Evolutionary conservation across 2,797 vertebrate genomes (phyloP), one percentile per base, ranked within the genome.

Genomic region (Atherinosoma microstoma): DNA sequence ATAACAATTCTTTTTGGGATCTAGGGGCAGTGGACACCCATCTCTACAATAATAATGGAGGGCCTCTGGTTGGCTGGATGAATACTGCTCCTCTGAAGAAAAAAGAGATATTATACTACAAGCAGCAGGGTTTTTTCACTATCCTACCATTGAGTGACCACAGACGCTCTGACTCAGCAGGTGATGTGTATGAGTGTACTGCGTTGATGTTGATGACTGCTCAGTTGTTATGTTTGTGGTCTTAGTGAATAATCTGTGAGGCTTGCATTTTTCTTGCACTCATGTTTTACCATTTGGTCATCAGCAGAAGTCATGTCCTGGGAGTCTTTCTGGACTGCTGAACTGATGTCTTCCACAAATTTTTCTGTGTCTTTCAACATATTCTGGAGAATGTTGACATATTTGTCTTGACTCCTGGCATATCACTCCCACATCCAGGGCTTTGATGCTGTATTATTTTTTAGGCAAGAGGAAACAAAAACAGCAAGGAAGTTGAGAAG

Each of bases 391-490:
- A 42, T 10, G 3, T 54, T n/a, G 13, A 15, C 10, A 27, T 61
- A 45, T n/a, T 47, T 10, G 40, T 45, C 30, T 34, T 15, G 38
- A 49, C 16, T 57, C 11, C 10, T 38, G 15, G 12, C 27, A 32
- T 32, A 24, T 67, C 45, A 60, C 20, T 66, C 36, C 65, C 54
- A 60, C 45, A 56, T 47, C 35, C 67, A 53, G 4, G 45, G 61
- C 35, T 69, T 32, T 61, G 54, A 49, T 40, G 58, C 45, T 63
- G 76, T 84, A 85, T 86, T 84, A 73, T n/a, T 47, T 62, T 40
- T 34, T 35, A 80, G 67, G 68, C 65, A 67, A 40, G 38, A 58
- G 62, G 63, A 83, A 89, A 84, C 32, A 68, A 54, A 82, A 89
- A 56, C 53, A 56, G 24, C 42, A 24, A 78, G 47, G 60, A 64